These are phyloP conservation scores for Xenopus tropicalis DNA, from an alignment of 2,113 vertebrate genomes.

Conservation along the genomic window UCB_Xtro_10.0 CM004444.2:115914501-115915000, in stretches of 20 bases:
- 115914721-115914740: background rate
- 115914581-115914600: background rate
- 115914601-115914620: background rate
- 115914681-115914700: background rate
- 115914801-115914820: background rate
- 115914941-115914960: background rate
- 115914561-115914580: background rate
- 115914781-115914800: background rate
- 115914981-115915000: background rate
- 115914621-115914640: too few relatives aligned
- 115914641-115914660: background rate
- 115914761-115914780: background rate
- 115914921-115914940: background rate
- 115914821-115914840: background rate
- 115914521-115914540: background rate
- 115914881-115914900: background rate
- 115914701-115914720: background rate
- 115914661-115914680: background rate
- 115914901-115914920: background rate
- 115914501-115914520: constrained; percentile 7
- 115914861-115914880: background rate
- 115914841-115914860: background rate
- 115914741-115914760: background rate
- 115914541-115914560: background rate
- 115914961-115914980: background rate